Evolutionary conservation across 2,888 invertebrate genomes (phyloP).

Genomic region (Palloptera scutellata): DNA sequence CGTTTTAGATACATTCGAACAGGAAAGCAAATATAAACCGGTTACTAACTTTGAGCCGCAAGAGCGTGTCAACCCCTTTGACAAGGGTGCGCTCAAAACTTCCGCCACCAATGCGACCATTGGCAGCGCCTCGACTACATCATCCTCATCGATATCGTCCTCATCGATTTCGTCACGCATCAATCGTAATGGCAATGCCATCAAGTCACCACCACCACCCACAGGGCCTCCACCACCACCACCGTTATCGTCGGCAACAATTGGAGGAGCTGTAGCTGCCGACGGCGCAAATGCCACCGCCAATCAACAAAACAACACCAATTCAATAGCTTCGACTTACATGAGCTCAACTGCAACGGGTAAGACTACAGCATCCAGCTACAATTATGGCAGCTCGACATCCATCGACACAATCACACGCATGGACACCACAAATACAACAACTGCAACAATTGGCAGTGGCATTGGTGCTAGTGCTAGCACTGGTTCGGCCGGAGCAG

Average conservation of each 20-base stretch:
- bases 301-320: constrained; percentile 34
- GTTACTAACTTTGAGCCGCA: constrained; percentile 63
- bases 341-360: constrained; percentile 49
- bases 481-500: constrained; percentile 27
- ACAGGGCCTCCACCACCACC: constrained; percentile 57
- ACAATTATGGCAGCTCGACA: constrained; percentile 53
- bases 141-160: constrained; percentile 54
- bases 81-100: constrained; percentile 53
- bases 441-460: constrained; percentile 44
- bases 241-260: constrained; percentile 38
- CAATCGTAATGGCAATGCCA: constrained; percentile 54
- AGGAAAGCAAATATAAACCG: constrained; percentile 54
- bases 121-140: constrained; percentile 44
- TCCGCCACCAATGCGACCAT: constrained; percentile 43
- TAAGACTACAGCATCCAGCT: constrained; percentile 42
- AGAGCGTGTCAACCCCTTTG: constrained; percentile 64
- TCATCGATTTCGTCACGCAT: constrained; percentile 58
- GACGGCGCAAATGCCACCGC: constrained; percentile 31
- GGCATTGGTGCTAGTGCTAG: constrained; percentile 37
- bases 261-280: constrained; percentile 31
- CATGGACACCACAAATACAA: constrained; percentile 56
- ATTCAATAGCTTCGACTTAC: constrained; percentile 46
- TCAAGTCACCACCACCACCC: constrained; percentile 56
- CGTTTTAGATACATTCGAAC: constrained; percentile 57
- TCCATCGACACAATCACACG: constrained; percentile 59